Conservation (phyloP, 1,140 invertebrate genomes). For the Neodiprion fabricii region DNA sequence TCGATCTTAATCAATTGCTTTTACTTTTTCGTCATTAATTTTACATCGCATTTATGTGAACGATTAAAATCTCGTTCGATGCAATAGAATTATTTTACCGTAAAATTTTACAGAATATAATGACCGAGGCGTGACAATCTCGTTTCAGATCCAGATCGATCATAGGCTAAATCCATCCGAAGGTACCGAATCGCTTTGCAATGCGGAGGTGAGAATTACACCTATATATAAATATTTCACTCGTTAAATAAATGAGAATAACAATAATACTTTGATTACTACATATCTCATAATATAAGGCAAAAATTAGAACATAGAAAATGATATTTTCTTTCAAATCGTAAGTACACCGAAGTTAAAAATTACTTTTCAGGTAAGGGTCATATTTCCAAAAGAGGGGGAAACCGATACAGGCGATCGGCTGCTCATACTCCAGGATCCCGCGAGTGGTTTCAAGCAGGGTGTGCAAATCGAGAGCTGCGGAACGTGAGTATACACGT, state of each 20-base stretch:
- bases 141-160: not conserved
- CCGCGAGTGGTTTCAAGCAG: slow-evolving; percentile 59
- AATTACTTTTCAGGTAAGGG: slow-evolving; percentile 43
- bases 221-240: not conserved
- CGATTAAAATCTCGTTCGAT: no score
- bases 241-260: no score
- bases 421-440: slow-evolving; percentile 66
- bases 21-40: no score
- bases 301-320: no score
- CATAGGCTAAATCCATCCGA: not conserved
- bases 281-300: no score
- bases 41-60: no score
- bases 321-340: no score
- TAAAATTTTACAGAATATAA: no score
- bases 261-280: no score
- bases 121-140: not conserved
- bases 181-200: not conserved
- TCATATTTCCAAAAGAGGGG: slow-evolving; percentile 59
- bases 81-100: no score
- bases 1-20: no score
- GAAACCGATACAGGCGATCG: slow-evolving; percentile 61
- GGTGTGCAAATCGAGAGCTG: slow-evolving; percentile 65
- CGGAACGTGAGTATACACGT: slow-evolving; percentile 44
- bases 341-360: no score
- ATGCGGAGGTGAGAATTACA: not conserved